Evolutionary conservation across 1,140 invertebrate genomes (phyloP).

Genomic region (Lepidotrigona ventralis): DNA sequence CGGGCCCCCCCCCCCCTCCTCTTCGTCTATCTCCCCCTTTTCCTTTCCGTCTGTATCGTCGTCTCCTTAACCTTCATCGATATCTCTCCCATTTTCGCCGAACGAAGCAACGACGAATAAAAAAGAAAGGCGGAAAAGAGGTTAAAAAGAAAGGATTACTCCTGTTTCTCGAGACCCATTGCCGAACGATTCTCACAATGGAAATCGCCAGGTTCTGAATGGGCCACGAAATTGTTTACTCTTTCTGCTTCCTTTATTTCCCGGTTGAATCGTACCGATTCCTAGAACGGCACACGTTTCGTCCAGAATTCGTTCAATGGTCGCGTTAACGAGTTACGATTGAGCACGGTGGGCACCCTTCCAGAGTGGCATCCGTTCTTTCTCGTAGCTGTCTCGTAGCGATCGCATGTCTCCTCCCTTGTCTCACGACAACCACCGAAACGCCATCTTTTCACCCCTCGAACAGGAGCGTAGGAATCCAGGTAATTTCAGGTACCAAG

Average conservation of each 20-base stretch:
- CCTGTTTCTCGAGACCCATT: not conserved
- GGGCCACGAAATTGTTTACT: constrained; percentile 19
- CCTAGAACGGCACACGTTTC: constrained; percentile 1
- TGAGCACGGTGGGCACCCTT: constrained; percentile 46
- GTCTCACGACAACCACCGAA: constrained; percentile 15
- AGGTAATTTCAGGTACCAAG: constrained; percentile 45
- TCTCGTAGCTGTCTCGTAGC: constrained; percentile 15
- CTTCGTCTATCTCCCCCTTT: no score
- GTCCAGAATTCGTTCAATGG: constrained; percentile 46
- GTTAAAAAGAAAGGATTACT: not conserved
- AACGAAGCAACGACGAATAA: not conserved
- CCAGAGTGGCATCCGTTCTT: constrained; percentile 14
- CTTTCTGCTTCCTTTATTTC: constrained; percentile 1
- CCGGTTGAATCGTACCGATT: constrained; percentile 3
- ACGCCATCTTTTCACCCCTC: constrained; percentile 20
- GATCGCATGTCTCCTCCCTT: constrained; percentile 31
- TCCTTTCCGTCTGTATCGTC: not conserved
- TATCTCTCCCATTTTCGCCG: not conserved
- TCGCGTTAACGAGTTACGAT: constrained; percentile 62
- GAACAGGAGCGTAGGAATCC: constrained; percentile 24
- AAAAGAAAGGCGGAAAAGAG: not conserved
- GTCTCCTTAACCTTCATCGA: not conserved
- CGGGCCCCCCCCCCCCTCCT: no score
- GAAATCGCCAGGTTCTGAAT: constrained; percentile 8
- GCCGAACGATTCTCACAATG: not conserved